These are phyloP conservation scores for Dasysyrphus tricinctus DNA, from an alignment of 2,888 invertebrate species.

Conservation along the genomic window DNA sequence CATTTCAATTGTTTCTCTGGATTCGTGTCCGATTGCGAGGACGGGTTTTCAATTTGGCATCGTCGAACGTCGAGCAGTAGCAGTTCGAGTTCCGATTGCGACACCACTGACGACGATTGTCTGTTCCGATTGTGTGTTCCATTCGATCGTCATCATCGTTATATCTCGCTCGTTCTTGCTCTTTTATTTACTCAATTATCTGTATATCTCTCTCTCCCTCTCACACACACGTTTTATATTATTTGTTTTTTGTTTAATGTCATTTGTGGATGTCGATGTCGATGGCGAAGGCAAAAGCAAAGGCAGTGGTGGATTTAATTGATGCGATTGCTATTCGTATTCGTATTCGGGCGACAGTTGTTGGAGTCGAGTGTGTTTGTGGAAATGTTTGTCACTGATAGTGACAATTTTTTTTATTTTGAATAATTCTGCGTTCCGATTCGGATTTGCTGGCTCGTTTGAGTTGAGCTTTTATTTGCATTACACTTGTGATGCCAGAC, in stretches of 20 bases:
- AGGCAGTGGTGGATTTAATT: constrained; percentile 74
- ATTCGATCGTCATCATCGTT: constrained; percentile 22
- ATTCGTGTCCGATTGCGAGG: constrained; percentile 62
- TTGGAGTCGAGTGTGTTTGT: constrained; percentile 75
- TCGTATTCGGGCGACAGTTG: constrained; percentile 75
- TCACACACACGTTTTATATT: constrained; percentile 1
- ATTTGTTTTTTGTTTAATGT: constrained; percentile 42
- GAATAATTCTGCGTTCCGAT: constrained; percentile 27
- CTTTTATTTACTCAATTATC: background rate
- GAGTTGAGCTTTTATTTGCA: constrained; percentile 59
- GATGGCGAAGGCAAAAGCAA: constrained; percentile 28
- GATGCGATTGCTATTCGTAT: constrained; percentile 73
- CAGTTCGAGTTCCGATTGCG: constrained; percentile 75
- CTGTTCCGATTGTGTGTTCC: constrained; percentile 66
- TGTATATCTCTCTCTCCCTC: constrained; percentile 20
- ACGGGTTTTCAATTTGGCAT: constrained; percentile 67
- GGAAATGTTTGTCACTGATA: constrained; percentile 74
- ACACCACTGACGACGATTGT: constrained; percentile 72
- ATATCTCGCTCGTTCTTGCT: constrained; percentile 38
- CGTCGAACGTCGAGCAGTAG: constrained; percentile 51
- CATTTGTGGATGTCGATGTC: constrained; percentile 61
- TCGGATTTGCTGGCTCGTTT: constrained; percentile 45
- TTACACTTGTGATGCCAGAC: constrained; percentile 68
- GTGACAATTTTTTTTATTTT: constrained; percentile 68
- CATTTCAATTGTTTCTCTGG: constrained; percentile 69